phyloP scores from a whole-genome alignment of 2,797 vertebrate genomes.

The Allobates femoralis region DNA sequence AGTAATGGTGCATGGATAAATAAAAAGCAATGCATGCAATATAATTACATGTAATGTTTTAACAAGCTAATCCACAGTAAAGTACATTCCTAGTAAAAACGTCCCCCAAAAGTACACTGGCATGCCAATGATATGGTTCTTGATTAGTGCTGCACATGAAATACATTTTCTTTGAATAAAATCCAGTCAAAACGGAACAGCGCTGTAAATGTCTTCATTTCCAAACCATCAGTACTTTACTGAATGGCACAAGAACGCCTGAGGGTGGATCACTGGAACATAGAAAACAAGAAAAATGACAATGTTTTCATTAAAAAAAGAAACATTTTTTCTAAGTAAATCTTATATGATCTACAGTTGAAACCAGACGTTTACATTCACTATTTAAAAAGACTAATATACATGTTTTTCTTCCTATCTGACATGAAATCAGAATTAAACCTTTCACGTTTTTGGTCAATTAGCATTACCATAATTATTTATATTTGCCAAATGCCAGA shows the following conservation, averaged over 20 bases:
- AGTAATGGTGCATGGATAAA: background rate
- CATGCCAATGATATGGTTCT: background rate
- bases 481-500: too few relatives aligned
- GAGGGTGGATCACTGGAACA: slow-evolving; percentile 32
- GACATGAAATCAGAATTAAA: too few relatives aligned
- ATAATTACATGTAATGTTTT: background rate
- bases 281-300: background rate
- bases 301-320: background rate
- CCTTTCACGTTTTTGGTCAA: too few relatives aligned
- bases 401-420: too few relatives aligned
- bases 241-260: slow-evolving; percentile 46
- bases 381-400: too few relatives aligned
- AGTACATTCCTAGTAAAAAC: background rate
- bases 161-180: background rate
- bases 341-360: background rate
- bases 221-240: slow-evolving; percentile 58
- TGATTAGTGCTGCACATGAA: background rate
- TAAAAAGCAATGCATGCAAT: background rate
- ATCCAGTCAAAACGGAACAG: background rate
- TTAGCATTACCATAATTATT: too few relatives aligned
- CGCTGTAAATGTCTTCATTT: slow-evolving; percentile 21
- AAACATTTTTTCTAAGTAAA: background rate
- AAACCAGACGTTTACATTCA: too few relatives aligned
- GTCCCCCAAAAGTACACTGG: background rate
- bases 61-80: background rate